These are phyloP conservation scores for Linyphia triangularis DNA, from an alignment of 2,888 invertebrate species.

Conservation along the genomic window DNA sequence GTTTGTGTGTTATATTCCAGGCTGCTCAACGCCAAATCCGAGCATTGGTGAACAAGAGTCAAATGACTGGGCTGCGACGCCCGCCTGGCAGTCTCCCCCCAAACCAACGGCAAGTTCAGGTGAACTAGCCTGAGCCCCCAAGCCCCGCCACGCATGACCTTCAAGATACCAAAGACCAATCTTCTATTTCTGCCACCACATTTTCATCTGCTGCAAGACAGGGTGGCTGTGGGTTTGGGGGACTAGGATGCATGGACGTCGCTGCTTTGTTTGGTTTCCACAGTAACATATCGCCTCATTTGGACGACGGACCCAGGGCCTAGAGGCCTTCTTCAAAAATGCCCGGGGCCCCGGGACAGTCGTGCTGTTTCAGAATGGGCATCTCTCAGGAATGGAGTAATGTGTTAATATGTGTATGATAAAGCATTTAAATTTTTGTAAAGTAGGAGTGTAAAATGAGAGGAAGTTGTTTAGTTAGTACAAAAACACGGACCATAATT, in stretches of 20 bases:
- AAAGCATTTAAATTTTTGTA: conserved; percentile 75
- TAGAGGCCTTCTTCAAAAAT: not conserved
- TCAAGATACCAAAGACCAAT: conserved; percentile 75
- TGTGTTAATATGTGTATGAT: conserved; percentile 75
- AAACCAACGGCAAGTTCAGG: conserved; percentile 69
- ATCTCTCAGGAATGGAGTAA: conserved; percentile 75
- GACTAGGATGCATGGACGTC: conserved; percentile 70
- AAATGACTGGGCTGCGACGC: conserved; percentile 78
- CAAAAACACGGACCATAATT: conserved; percentile 75
- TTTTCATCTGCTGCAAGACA: conserved; percentile 41
- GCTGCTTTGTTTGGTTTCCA: conserved; percentile 76
- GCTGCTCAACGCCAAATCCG: conserved; percentile 95
- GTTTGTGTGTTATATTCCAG: conserved; percentile 83
- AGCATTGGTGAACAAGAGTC: conserved; percentile 84
- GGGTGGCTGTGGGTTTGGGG: conserved; percentile 74
- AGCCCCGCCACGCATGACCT: conserved; percentile 74
- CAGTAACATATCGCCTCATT: conserved; percentile 75
- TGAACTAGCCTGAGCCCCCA: conserved; percentile 74
- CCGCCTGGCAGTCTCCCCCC: conserved; percentile 62
- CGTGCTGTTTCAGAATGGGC: conserved; percentile 38
- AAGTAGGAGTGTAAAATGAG: conserved; percentile 72
- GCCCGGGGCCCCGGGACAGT: conserved; percentile 38
- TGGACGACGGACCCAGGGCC: conserved; percentile 33
- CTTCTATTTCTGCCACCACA: conserved; percentile 66
- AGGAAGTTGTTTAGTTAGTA: conserved; percentile 75